A percentile compares a stretch with the other conserved stretches of the same genome.
phyloP scores from a whole-genome alignment of 2,797 vertebrate genomes.

The Lepilemur septentrionalis region DNA sequence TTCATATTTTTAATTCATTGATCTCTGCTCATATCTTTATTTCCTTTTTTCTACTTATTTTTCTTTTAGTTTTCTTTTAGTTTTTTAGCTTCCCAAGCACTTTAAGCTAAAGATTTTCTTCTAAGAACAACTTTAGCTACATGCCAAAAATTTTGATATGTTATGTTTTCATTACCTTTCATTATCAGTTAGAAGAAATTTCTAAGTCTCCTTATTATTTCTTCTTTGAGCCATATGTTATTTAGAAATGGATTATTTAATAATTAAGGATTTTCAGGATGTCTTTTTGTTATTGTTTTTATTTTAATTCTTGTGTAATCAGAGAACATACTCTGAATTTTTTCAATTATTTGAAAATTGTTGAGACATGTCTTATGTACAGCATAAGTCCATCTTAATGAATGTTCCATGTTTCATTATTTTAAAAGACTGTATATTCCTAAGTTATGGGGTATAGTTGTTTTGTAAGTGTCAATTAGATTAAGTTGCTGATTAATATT shows the following conservation, averaged over 20 bases:
- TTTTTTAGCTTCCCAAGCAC: background rate
- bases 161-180: background rate
- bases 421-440: background rate
- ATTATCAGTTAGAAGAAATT: background rate
- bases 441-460: background rate
- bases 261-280: background rate
- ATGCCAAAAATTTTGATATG: background rate
- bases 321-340: background rate
- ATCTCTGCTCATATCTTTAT: background rate
- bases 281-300: background rate
- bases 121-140: background rate
- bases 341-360: background rate
- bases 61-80: background rate
- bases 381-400: background rate
- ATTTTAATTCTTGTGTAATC: background rate
- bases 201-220: background rate
- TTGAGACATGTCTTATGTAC: background rate
- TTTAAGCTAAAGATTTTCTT: background rate
- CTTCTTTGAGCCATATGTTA: background rate
- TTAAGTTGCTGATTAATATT: background rate
- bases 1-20: background rate
- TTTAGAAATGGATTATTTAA: background rate
- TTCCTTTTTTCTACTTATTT: background rate
- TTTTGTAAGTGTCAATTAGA: background rate
- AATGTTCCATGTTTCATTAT: background rate